phyloP scores from a whole-genome alignment of 2,797 vertebrate genomes.

The Neostethus bicornis region DNA sequence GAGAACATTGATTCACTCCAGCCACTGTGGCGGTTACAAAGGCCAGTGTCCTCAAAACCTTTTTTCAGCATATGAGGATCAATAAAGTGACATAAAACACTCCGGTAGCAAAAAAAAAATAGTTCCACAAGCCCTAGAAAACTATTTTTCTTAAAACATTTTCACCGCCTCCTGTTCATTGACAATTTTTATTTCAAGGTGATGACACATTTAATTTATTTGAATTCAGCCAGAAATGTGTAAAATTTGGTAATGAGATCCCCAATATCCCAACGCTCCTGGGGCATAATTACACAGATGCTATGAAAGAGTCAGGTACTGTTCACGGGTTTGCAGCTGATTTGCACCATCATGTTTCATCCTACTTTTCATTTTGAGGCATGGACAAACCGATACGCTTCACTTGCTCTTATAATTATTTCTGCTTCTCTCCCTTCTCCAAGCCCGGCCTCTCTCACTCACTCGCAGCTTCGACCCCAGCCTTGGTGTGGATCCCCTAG shows the following conservation, averaged over 20 bases:
- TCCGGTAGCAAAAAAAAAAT: conserved; percentile 41
- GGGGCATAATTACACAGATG: conserved; percentile 71
- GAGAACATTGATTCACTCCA: conserved; percentile 67
- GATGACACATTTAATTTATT: conserved; percentile 56
- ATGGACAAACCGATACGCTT: conserved; percentile 75
- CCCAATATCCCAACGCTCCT: conserved; percentile 47
- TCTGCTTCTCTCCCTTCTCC: conserved; percentile 72
- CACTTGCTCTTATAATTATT: conserved; percentile 80
- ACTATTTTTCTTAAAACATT: too few relatives aligned
- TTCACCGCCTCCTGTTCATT: conserved; percentile 13
- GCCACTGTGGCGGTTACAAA: conserved; percentile 41
- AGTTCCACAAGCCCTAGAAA: conserved; percentile 23
- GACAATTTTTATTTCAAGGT: conserved; percentile 29
- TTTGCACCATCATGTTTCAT: conserved; percentile 72
- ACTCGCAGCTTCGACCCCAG: conserved; percentile 53
- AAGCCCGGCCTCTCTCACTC: conserved; percentile 61
- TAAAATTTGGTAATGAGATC: conserved; percentile 45
- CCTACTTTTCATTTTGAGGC: conserved; percentile 70
- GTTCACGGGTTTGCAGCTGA: conserved; percentile 58
- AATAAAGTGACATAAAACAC: conserved; percentile 34
- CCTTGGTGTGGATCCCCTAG: conserved; percentile 65
- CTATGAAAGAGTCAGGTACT: conserved; percentile 63
- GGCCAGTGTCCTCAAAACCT: conserved; percentile 34
- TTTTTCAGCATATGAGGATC: conserved; percentile 22
- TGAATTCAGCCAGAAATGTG: conserved; percentile 31